phyloP scores from a whole-genome alignment of 2,888 invertebrate genomes.

The Sinohyriopsis cumingii region DNA sequence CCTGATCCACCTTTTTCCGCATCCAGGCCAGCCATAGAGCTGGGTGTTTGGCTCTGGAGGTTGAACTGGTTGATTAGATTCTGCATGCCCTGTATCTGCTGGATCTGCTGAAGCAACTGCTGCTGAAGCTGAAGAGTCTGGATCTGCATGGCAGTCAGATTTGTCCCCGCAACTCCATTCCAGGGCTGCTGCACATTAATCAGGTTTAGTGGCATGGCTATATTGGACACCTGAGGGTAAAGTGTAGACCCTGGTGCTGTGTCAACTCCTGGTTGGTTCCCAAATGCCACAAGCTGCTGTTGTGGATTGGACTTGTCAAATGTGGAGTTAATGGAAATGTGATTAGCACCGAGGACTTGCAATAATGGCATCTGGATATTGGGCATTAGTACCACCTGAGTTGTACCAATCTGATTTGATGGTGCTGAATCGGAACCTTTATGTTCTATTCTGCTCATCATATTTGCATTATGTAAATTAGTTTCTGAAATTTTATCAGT shows the following conservation, averaged over 20 bases:
- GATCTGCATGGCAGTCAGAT: constrained; percentile 55
- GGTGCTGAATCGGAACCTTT: no score
- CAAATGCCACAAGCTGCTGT: constrained; percentile 2
- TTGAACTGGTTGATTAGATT: constrained; percentile 51
- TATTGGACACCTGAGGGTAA: constrained; percentile 1
- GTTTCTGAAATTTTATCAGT: no score
- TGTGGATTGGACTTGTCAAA: constrained; percentile 28
- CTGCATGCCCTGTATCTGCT: constrained; percentile 62
- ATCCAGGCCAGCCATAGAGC: neutral
- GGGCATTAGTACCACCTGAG: constrained; percentile 38
- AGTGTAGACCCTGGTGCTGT: constrained; percentile 2
- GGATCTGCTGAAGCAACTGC: constrained; percentile 56
- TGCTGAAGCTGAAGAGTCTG: constrained; percentile 60
- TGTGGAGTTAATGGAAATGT: constrained; percentile 13
- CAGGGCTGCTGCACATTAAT: constrained; percentile 53
- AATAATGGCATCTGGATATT: constrained; percentile 45
- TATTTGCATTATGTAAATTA: no score
- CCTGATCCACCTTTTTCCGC: neutral
- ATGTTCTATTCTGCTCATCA: no score
- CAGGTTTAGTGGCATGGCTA: constrained; percentile 36
- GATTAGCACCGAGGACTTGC: constrained; percentile 37
- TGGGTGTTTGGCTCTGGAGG: constrained; percentile 31
- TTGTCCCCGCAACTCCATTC: constrained; percentile 39
- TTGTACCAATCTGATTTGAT: neutral
- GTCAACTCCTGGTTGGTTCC: neutral